A percentile compares a stretch with the other conserved stretches of the same genome.
These are phyloP conservation scores for Buceros bicornis DNA, from an alignment of 2,797 vertebrate genomes.

Conservation along the genomic window DNA sequence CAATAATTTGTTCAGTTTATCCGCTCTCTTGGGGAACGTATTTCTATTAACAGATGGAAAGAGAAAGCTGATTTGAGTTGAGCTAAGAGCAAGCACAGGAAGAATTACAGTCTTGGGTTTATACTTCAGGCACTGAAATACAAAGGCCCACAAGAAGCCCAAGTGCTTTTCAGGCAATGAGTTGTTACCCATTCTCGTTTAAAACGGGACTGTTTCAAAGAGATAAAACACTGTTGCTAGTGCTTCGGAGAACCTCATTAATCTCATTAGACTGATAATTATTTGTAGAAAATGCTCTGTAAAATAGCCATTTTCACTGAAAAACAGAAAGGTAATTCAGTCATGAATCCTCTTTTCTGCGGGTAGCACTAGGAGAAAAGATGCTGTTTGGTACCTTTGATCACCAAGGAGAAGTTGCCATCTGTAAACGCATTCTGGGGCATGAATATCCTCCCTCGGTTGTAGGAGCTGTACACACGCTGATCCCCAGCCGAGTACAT, in stretches of 20 bases:
- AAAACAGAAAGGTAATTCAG: not conserved
- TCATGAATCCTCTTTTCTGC: not conserved
- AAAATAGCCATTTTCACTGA: not conserved
- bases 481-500: constrained; percentile 90
- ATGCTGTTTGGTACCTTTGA: constrained; percentile 82
- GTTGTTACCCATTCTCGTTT: not conserved
- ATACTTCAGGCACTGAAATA: not conserved
- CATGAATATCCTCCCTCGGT: constrained; percentile 86
- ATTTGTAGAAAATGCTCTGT: not conserved
- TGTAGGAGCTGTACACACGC: constrained; percentile 90
- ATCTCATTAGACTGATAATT: not conserved
- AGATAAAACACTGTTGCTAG: not conserved
- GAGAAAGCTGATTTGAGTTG: not conserved
- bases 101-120: not conserved
- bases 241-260: not conserved
- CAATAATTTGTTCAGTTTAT: not conserved
- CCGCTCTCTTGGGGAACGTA: not conserved
- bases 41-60: not conserved
- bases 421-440: constrained; percentile 86
- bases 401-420: constrained; percentile 95
- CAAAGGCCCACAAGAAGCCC: not conserved
- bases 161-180: not conserved
- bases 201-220: not conserved
- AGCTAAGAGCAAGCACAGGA: not conserved
- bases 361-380: not conserved